Base-by-base conservation (phyloP, 37 sponge, comb jelly and placozoan species). In the Petrosia ficiformis region DNA sequence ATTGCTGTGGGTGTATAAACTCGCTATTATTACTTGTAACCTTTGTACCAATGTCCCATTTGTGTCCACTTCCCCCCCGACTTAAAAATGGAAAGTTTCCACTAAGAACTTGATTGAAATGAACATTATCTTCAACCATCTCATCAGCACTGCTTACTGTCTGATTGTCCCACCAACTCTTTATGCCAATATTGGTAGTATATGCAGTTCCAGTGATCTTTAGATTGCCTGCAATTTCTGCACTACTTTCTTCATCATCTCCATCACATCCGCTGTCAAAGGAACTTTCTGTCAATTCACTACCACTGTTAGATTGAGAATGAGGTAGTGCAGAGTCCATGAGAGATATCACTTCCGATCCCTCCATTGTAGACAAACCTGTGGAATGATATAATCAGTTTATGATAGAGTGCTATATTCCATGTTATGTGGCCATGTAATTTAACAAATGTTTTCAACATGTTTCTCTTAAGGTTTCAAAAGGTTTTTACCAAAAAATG, bases 221-320 rank as follows among this genome's bases (percentile, higher is more conserved):
- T 21, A 4, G 39, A 36, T 28, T 22, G 4, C 43, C 16, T 6
- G 28, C 52, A 3, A 76, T 48, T 22, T 76, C 75, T 32, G 76
- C 92, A 76, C 92, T 83, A 77, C 92, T 91, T 54, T 91, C 87
- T 36, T 91, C 92, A 64, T 91, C 92, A 78, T 91, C 92, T 30
- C 83, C 92, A 35, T 91, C 92, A 70, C 80, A 59, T 36, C 92
- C 92, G 73, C 84, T 84, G 72, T 31, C 54, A 39, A 21, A 39
- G 36, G 54, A 19, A 48, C 54, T 48, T 14, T 14, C 54, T 14
- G 54, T 48, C 14, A 14, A 19, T 8, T 48, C 54, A 14, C 54
- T 48, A 14, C 14, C 14, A 14, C 14, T 48, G 8, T 48, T 14
- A 14, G 54, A 48, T 8, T 48, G 14, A 19, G 54, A 48, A 8